These are phyloP conservation scores for Scaptodrosophila latifasciaeformis DNA, from an alignment of 2,888 invertebrate genomes.

Conservation along the genomic window DNA sequence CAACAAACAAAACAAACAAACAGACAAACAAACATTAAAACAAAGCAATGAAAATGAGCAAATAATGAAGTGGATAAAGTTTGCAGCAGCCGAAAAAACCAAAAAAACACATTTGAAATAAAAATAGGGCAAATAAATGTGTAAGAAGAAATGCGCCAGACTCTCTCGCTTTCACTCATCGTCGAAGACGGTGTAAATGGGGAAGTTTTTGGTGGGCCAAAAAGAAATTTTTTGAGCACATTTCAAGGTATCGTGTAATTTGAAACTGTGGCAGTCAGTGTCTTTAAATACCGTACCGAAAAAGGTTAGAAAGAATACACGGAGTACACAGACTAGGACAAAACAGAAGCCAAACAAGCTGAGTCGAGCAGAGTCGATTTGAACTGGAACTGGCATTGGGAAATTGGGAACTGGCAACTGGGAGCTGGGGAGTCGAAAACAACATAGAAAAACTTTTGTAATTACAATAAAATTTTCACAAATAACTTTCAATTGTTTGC, in stretches of 20 bases:
- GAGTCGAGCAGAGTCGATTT: no score
- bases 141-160: slow-evolving; percentile 1
- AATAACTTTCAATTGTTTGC: slow-evolving; percentile 62
- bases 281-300: no score
- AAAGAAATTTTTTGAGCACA: slow-evolving; percentile 43
- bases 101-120: no score
- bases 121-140: slow-evolving; percentile 1
- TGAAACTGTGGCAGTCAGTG: slow-evolving; percentile 22
- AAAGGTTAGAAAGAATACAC: slow-evolving; percentile 17
- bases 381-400: no score
- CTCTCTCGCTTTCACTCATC: no score
- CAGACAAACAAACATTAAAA: slow-evolving; percentile 44
- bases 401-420: background rate
- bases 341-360: no score
- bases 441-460: slow-evolving; percentile 62
- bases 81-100: slow-evolving; percentile 31
- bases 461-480: slow-evolving; percentile 67
- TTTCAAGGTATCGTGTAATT: slow-evolving; percentile 52
- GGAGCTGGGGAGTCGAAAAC: slow-evolving; percentile 26
- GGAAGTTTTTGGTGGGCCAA: slow-evolving; percentile 18
- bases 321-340: background rate
- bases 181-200: slow-evolving; percentile 1
- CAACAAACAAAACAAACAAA: slow-evolving; percentile 35
- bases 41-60: slow-evolving; percentile 65
- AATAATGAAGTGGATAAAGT: slow-evolving; percentile 67